Evolutionary conservation across 2,113 vertebrate genomes (phyloP).

Genomic region (Egretta garzetta): DNA sequence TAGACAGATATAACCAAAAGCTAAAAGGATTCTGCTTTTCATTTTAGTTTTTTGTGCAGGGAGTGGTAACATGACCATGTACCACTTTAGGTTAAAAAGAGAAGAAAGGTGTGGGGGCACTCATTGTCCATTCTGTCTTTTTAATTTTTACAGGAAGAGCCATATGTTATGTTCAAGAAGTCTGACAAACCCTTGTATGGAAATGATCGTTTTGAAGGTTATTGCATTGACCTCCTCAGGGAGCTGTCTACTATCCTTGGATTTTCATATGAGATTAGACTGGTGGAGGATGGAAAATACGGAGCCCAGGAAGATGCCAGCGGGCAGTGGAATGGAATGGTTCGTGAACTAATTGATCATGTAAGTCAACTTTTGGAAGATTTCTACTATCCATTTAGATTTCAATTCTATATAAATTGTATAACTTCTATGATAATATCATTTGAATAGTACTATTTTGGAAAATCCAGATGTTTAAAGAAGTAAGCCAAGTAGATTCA

Average conservation of each 20-base stretch:
- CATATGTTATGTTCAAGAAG: slow-evolving; percentile 98
- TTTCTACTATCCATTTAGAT: neutral
- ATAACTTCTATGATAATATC: neutral
- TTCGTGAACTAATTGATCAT: slow-evolving; percentile 96
- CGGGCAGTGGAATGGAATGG: slow-evolving; percentile 98
- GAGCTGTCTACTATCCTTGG: slow-evolving; percentile 94
- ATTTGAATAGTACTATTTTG: neutral
- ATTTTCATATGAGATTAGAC: slow-evolving; percentile 92
- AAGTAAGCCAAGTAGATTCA: neutral
- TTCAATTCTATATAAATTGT: neutral
- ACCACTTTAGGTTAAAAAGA: neutral
- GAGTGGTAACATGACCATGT: neutral
- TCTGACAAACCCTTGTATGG: slow-evolving; percentile 97
- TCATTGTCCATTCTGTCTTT: neutral
- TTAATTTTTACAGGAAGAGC: slow-evolving; percentile 87
- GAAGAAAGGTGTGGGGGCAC: neutral
- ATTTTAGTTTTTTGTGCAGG: neutral
- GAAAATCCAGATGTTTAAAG: neutral
- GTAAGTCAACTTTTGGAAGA: slow-evolving; percentile 78
- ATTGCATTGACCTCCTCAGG: slow-evolving; percentile 94
- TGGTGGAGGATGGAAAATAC: slow-evolving; percentile 95
- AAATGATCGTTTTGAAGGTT: slow-evolving; percentile 97
- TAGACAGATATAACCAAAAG: neutral
- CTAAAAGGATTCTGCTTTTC: neutral
- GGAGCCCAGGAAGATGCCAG: slow-evolving; percentile 94